Evolutionary conservation across 2,113 vertebrate species (phyloP).

Genomic region (Spilogale gracilis): DNA sequence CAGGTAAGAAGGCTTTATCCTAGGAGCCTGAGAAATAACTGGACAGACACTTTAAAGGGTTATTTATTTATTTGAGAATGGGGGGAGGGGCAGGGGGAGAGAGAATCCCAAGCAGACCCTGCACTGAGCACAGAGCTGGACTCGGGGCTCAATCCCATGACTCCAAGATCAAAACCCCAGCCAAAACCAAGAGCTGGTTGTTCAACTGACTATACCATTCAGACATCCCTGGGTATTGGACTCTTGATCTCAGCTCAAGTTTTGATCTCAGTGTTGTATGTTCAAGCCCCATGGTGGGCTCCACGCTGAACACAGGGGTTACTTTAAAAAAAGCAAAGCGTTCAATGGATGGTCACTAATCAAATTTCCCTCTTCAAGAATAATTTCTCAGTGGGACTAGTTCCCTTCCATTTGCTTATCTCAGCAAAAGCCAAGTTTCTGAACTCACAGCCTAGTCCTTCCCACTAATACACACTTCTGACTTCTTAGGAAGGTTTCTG

Average conservation of each 20-base stretch:
- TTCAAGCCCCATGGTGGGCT: not conserved
- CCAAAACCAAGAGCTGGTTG: not conserved
- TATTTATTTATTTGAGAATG: not conserved
- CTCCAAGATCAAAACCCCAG: not conserved
- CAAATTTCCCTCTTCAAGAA: not conserved
- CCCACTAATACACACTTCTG: not conserved
- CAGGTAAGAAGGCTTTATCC: not conserved
- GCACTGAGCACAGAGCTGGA: not conserved
- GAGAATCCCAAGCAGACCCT: not conserved
- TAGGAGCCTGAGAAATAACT: not conserved
- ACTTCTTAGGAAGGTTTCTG: not conserved
- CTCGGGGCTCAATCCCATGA: not conserved
- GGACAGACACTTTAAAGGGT: not conserved
- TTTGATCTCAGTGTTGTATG: not conserved
- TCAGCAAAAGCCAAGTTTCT: not conserved
- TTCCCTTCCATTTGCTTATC: not conserved
- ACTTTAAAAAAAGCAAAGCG: not conserved
- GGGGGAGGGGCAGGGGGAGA: not conserved
- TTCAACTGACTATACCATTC: not conserved
- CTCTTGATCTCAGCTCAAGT: not conserved
- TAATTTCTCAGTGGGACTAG: not conserved
- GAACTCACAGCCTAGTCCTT: not conserved
- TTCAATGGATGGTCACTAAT: not conserved
- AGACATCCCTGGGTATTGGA: not conserved
- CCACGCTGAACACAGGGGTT: not conserved